Conservation (phyloP, 2,797 vertebrate genomes). For the Sebastes baramenuke region DNA sequence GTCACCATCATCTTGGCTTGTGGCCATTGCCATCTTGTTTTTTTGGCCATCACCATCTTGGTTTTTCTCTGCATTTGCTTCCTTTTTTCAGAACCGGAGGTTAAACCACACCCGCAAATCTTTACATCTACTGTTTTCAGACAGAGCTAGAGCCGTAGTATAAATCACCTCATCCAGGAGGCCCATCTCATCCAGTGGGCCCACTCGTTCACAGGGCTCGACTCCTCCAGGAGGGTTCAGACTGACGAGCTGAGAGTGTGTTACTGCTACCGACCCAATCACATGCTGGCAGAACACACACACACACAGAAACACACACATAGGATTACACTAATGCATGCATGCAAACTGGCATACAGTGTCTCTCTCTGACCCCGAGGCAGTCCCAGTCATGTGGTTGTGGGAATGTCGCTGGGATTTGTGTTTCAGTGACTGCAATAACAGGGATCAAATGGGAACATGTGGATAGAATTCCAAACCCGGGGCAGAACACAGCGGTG, state of each 20-base stretch:
- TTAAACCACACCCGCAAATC: not conserved
- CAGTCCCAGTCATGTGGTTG: slow-evolving; percentile 66
- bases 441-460: slow-evolving; percentile 73
- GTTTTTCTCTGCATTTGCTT: not conserved
- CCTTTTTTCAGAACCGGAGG: not conserved
- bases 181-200: slow-evolving; percentile 52
- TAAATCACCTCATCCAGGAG: slow-evolving; percentile 33
- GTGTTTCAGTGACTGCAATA: slow-evolving; percentile 70
- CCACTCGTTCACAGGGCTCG: slow-evolving; percentile 24
- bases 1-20: not conserved
- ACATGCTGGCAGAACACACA: not conserved
- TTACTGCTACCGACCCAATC: slow-evolving; percentile 2
- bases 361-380: slow-evolving; percentile 44
- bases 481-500: slow-evolving; percentile 44
- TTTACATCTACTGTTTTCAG: not conserved
- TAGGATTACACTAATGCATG: slow-evolving; percentile 2
- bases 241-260: not conserved
- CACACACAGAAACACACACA: not conserved
- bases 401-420: slow-evolving; percentile 73
- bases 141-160: not conserved
- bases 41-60: not conserved
- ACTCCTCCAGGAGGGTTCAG: slow-evolving; percentile 3
- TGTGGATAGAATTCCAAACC: slow-evolving; percentile 72
- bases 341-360: slow-evolving; percentile 33
- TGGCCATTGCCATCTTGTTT: too few relatives aligned